Evolutionary conservation across 2,888 invertebrate species (phyloP).

Genomic region (Nasonovia ribisnigri): DNA sequence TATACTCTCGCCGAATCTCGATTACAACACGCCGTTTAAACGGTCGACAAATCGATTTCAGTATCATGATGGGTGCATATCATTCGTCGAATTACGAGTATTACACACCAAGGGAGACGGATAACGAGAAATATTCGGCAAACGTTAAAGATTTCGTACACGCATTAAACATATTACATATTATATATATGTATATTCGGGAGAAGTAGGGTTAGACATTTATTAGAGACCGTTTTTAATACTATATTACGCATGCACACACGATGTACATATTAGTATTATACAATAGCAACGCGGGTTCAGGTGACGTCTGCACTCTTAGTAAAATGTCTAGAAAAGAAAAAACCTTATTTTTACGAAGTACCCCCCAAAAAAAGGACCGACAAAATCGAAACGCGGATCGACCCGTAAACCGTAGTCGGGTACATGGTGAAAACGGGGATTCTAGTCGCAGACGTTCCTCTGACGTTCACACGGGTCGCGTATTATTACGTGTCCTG

Average conservation of each 20-base stretch:
- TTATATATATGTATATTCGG: neutral
- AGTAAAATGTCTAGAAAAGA: neutral
- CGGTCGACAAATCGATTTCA: neutral
- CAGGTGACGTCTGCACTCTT: neutral
- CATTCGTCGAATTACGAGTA: neutral
- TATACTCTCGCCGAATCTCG: neutral
- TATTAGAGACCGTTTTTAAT: neutral
- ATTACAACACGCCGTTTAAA: neutral
- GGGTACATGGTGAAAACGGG: neutral
- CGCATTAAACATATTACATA: no score
- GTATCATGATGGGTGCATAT: neutral
- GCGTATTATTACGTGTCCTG: neutral
- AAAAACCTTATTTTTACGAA: neutral
- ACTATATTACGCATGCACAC: neutral
- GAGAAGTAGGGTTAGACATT: neutral
- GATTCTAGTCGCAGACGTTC: neutral
- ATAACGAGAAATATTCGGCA: neutral
- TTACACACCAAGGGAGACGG: no score
- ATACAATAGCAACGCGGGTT: neutral
- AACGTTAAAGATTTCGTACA: neutral
- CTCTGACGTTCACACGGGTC: conserved; percentile 14
- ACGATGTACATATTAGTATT: neutral
- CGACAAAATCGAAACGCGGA: neutral
- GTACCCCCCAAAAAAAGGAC: neutral
- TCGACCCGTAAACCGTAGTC: neutral